Evolutionary conservation across 2,888 invertebrate genomes (phyloP).

Genomic region (Leistus spinibarbis): DNA sequence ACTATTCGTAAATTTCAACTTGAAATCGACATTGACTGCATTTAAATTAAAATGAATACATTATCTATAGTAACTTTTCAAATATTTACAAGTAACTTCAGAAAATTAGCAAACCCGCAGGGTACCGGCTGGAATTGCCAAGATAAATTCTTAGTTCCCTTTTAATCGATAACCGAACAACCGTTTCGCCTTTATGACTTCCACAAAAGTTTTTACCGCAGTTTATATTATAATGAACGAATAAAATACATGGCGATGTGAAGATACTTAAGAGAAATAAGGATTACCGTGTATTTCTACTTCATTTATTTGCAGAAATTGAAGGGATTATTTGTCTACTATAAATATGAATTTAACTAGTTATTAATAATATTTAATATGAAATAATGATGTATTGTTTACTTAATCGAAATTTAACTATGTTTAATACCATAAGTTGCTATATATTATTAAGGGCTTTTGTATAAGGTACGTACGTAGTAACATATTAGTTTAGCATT

Average conservation of each 20-base stretch:
- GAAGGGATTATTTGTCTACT: too few relatives aligned
- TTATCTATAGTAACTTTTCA: neutral
- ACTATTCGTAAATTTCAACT: neutral
- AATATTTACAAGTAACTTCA: neutral
- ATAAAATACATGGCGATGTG: neutral
- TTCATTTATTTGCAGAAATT: too few relatives aligned
- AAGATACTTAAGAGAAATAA: neutral
- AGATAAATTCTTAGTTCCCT: neutral
- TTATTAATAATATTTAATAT: too few relatives aligned
- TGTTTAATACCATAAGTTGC: too few relatives aligned
- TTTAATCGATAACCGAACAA: neutral
- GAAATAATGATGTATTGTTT: too few relatives aligned
- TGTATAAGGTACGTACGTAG: too few relatives aligned
- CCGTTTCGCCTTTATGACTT: neutral
- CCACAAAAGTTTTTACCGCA: neutral
- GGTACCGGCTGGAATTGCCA: neutral
- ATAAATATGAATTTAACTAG: too few relatives aligned
- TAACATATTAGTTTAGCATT: too few relatives aligned
- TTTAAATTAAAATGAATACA: neutral
- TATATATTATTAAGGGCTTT: too few relatives aligned
- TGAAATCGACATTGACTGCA: neutral
- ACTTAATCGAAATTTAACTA: too few relatives aligned
- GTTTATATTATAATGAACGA: neutral
- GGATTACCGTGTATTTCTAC: neutral
- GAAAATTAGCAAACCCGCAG: neutral